Percentiles rank a stretch among this genome's conserved stretches.
Conservation (phyloP, 2,113 vertebrate species). For the Rattus norvegicus region DNA sequence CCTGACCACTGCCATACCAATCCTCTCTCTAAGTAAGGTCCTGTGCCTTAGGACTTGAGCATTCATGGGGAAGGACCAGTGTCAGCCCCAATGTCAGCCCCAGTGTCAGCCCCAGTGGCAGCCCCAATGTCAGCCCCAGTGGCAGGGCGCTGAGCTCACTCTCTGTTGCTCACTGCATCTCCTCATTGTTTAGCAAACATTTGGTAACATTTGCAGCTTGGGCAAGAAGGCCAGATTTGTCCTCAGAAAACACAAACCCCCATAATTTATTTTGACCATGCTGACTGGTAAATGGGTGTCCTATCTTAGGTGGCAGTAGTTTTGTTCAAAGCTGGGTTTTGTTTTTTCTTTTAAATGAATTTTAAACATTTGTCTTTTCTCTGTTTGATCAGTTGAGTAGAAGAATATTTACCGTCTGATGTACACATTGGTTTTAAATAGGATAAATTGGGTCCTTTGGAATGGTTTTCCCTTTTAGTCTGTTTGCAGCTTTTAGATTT, state of each 20-base stretch:
- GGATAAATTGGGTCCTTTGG: constrained; percentile 19
- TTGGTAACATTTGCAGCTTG: background rate
- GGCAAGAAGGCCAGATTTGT: background rate
- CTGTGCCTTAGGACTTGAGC: background rate
- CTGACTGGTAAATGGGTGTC: constrained; percentile 14
- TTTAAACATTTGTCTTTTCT: constrained; percentile 47
- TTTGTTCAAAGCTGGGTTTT: constrained; percentile 55
- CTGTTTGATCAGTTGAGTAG: constrained; percentile 42
- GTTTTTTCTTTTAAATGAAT: constrained; percentile 53
- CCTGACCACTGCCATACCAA: background rate
- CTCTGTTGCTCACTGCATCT: background rate
- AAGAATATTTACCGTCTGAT: constrained; percentile 68
- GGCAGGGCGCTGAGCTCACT: background rate
- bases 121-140: too few relatives aligned
- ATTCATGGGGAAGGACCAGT: too few relatives aligned
- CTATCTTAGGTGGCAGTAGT: constrained; percentile 50
- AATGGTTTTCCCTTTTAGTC: constrained; percentile 49
- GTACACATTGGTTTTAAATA: constrained; percentile 64
- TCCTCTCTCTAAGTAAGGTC: background rate
- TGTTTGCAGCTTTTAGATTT: constrained; percentile 13
- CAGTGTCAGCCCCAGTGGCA: too few relatives aligned
- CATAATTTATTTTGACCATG: background rate
- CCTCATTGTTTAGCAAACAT: background rate
- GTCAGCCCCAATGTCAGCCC: too few relatives aligned
- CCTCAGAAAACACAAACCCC: background rate